Evolutionary conservation across 1,140 invertebrate species (phyloP).

Genomic region (Drosophila saltans): DNA sequence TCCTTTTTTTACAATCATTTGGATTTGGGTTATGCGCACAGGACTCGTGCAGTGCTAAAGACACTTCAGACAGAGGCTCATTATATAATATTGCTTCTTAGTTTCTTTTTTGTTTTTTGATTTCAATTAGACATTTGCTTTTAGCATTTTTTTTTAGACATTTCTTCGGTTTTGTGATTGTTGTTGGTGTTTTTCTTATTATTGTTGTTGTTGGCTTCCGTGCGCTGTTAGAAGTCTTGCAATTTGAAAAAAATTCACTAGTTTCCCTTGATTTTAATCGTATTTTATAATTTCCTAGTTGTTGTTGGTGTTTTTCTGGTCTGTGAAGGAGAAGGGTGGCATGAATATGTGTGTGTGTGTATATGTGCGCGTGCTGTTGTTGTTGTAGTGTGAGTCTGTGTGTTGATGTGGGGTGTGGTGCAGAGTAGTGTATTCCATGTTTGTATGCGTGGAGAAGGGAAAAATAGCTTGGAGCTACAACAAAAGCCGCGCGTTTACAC

Average conservation of each 20-base stretch:
- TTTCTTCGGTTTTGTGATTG: slow-evolving; percentile 42
- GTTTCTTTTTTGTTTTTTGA: slow-evolving; percentile 29
- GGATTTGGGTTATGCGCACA: slow-evolving; percentile 41
- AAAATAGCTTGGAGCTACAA: slow-evolving; percentile 43
- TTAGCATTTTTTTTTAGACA: slow-evolving; percentile 32
- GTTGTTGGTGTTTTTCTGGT: slow-evolving; percentile 53
- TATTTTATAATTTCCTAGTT: slow-evolving; percentile 80
- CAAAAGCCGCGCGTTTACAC: slow-evolving; percentile 47
- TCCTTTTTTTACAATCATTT: slow-evolving; percentile 51
- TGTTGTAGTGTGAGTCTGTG: slow-evolving; percentile 15
- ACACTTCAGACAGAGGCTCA: slow-evolving; percentile 46
- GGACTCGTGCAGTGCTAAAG: slow-evolving; percentile 29
- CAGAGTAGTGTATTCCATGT: slow-evolving; percentile 5
- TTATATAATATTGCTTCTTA: slow-evolving; percentile 25
- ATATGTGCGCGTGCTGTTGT: slow-evolving; percentile 43
- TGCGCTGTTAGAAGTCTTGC: slow-evolving; percentile 62
- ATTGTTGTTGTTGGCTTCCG: slow-evolving; percentile 45
- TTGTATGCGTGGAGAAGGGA: slow-evolving; percentile 16
- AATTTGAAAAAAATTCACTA: slow-evolving; percentile 71
- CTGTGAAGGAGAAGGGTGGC: slow-evolving; percentile 37
- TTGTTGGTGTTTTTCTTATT: slow-evolving; percentile 26
- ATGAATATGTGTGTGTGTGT: slow-evolving; percentile 11
- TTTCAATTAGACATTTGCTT: slow-evolving; percentile 32
- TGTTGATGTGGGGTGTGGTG: slow-evolving; percentile 19
- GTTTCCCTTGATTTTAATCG: slow-evolving; percentile 66